These are phyloP conservation scores for Napeogenes sylphis DNA, from an alignment of 2,888 invertebrate species.

Conservation along the genomic window DNA sequence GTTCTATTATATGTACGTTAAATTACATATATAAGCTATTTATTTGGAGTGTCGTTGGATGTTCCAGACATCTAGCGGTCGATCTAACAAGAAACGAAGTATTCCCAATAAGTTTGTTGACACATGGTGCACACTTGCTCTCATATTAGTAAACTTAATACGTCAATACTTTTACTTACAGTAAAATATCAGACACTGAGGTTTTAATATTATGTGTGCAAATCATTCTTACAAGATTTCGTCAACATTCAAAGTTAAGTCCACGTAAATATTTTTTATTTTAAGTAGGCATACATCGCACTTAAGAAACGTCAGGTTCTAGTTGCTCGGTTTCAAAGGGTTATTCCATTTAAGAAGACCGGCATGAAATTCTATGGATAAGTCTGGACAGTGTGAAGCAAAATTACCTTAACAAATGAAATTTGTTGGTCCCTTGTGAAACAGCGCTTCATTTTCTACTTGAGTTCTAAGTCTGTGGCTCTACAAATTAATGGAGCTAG, in stretches of 20 bases:
- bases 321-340: too few species aligned
- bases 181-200: neutral
- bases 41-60: neutral
- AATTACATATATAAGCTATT: neutral
- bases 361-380: too few species aligned
- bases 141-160: constrained; percentile 8
- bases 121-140: constrained; percentile 11
- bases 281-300: too few species aligned
- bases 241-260: too few species aligned
- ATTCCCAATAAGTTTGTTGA: constrained; percentile 1
- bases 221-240: neutral
- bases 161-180: neutral
- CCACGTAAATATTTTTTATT: too few species aligned
- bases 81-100: constrained; percentile 11
- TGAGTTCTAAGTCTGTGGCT: constrained; percentile 14
- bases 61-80: constrained; percentile 2
- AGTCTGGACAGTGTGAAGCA: neutral
- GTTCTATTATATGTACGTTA: too few species aligned
- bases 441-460: constrained; percentile 12
- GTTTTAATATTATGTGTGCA: constrained; percentile 4
- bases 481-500: constrained; percentile 23
- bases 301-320: neutral
- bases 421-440: constrained; percentile 4
- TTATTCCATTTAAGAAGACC: too few species aligned
- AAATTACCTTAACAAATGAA: neutral